phyloP scores from a whole-genome alignment of 1,140 invertebrate species.

The Belonocnema kinseyi region DNA sequence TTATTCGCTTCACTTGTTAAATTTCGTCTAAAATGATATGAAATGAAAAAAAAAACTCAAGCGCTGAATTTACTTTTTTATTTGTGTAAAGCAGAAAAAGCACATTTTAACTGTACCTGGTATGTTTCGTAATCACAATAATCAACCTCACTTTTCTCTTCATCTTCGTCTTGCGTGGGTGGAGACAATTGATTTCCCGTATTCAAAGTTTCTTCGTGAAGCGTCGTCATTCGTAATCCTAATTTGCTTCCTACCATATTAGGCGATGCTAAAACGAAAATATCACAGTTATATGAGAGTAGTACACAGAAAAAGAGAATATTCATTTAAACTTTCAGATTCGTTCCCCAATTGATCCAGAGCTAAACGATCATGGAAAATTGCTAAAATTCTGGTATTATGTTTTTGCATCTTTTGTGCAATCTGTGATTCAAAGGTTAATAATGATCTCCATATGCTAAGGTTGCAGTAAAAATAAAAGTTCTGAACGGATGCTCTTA shows the following conservation, averaged over 20 bases:
- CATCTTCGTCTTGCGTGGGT: constrained; percentile 73
- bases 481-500: constrained; percentile 56
- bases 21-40: too few species aligned
- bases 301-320: constrained; percentile 2
- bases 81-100: not conserved
- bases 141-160: constrained; percentile 79
- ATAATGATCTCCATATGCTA: not conserved
- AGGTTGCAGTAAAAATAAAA: constrained; percentile 47
- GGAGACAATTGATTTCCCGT: constrained; percentile 65
- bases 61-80: too few species aligned
- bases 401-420: not conserved
- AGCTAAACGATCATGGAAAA: constrained; percentile 48
- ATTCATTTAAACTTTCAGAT: not conserved
- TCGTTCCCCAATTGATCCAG: constrained; percentile 36
- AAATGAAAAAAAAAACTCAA: not conserved
- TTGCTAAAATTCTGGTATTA: constrained; percentile 26
- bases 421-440: not conserved
- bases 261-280: constrained; percentile 82
- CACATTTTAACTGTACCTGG: constrained; percentile 57
- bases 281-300: constrained; percentile 16
- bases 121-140: constrained; percentile 79
- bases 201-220: constrained; percentile 86
- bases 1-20: too few species aligned
- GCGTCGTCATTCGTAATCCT: constrained; percentile 91
- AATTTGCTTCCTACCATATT: constrained; percentile 86